Base-by-base conservation (phyloP, 2,113 vertebrate genomes). In the Epinephelus moara region DNA sequence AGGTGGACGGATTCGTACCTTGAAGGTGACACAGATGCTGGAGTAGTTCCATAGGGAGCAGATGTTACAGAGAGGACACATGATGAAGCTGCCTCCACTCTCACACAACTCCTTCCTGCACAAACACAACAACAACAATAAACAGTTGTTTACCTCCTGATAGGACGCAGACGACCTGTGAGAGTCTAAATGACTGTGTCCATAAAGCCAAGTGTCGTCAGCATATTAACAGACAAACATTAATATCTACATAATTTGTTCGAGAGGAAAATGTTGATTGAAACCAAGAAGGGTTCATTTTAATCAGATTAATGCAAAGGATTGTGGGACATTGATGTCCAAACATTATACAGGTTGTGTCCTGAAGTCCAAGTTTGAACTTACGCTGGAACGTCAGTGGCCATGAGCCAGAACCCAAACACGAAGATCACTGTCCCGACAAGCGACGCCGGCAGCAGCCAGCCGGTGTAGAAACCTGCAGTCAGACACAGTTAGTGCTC, bases 1-100 rank as follows among this genome's bases (percentile, higher is more conserved):
- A 33, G 40, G 11, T 8, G 59, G 68, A n/a, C 19, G n/a, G 37
- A 61, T 56, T 5, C 37, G 18, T 86, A 93, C 97, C 94, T 96
- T 96, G 74, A 95, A 97, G 93, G 95, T 94, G 85, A 93, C 23
- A 77, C 96, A 97, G 91, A 95, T 96, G 86, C 95, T 95, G 0
- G 96, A 96, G 79, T 97, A 93, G 89, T 94, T 96, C 96, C 96
- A 96, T n/a, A 55, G 59, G 52, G 90, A 67, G 78, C 96, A 96
- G 76, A 93, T 95, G 55, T 96, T 91, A 25, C 96, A 96, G 23
- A 96, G 88, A 0, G 95, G 96, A 88, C 96, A 95, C 96, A 96
- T 96, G 82, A 94, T 81, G 75, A 96, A 96, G 40, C 14, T 59
- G 33, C 78, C 56, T 19, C 87, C 85, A 2, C 92, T 95, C 10